A percentile compares a stretch with the other conserved stretches of the same genome.
Evolutionary conservation across 2,113 vertebrate species (phyloP).

Genomic region (Gobio gobio): DNA sequence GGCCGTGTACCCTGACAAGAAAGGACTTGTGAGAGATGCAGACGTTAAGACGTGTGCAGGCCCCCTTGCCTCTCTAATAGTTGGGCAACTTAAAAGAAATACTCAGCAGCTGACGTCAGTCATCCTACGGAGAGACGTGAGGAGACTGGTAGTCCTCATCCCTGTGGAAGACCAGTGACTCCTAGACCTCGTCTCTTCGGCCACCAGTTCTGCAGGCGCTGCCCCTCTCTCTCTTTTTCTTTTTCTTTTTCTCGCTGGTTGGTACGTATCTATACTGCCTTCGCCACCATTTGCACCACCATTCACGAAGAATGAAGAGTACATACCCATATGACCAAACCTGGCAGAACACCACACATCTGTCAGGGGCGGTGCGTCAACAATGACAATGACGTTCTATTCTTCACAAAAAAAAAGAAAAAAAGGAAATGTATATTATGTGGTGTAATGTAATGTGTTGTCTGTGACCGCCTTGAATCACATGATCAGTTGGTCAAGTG

Average conservation of each 20-base stretch:
- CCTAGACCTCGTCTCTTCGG: too few relatives aligned
- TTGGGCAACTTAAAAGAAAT: neutral
- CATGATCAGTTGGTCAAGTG: conserved; percentile 7
- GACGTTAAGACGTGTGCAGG: neutral
- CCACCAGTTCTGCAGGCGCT: too few relatives aligned
- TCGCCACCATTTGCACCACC: neutral
- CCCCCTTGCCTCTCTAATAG: neutral
- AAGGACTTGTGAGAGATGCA: neutral
- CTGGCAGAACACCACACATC: neutral
- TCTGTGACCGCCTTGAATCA: too few relatives aligned
- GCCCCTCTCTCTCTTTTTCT: too few relatives aligned
- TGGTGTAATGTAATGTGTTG: neutral
- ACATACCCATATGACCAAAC: neutral
- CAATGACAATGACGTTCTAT: neutral
- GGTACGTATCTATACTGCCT: too few relatives aligned
- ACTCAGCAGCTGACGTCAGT: neutral
- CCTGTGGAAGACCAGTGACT: conserved; percentile 14
- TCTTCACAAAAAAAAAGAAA: neutral
- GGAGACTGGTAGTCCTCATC: conserved; percentile 20
- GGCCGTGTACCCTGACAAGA: neutral
- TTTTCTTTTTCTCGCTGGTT: too few relatives aligned
- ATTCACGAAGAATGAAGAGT: too few relatives aligned
- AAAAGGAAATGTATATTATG: neutral
- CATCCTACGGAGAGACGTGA: conserved; percentile 21
- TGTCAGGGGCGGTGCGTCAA: neutral